Base-by-base conservation (phyloP, 2,888 invertebrate genomes). In the Panzeria rudis region DNA sequence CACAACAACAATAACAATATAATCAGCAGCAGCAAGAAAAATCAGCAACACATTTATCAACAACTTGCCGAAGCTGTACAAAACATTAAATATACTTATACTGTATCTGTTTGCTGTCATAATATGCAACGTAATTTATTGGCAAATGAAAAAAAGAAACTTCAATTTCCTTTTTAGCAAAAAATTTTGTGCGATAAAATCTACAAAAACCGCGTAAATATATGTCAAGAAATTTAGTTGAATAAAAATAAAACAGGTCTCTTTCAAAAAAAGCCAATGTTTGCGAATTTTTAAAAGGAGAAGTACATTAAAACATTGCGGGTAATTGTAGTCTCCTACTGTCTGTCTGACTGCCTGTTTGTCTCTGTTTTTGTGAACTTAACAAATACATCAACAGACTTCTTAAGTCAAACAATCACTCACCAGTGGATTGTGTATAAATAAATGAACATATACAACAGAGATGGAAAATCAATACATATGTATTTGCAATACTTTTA, bases 111-210 rank as follows among this genome's bases (percentile, higher is more conserved):
- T 80, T 56, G 64, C 66, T 66, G 64, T 80, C 80, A 80, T 80
- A 80, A 66, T 56, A 35, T 47, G 7, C 61, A 62, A 52, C 29
- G 78, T 52, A 78, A 69, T 69, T 61, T 62, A 52, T n/a, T 44
- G 61, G 50, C 32, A 17, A 41, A 44, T 6, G 23, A 29, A 66
- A 59, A 44, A 35, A 66, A 44, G n/a, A 64, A 64, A 17, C 54
- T 20, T 50, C 72, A 72, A 72, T 72, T 79, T 66, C 72, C 83
- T 79, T 79, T 77, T 78, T 66, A 35, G 64, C n/a, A 64, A 25
- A 64, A 64, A 17, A 20, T 35, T 52, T 44, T 15, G 44, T 71
- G 29, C 32, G 54, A 47, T 66, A 68, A 66, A 75, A 64, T 59
- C 64, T 56, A 64, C 47, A 64, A 64, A 62, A 61, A 11, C 29